Conservation (phyloP, 2,888 invertebrate species). For the Campoletis raptor region DNA sequence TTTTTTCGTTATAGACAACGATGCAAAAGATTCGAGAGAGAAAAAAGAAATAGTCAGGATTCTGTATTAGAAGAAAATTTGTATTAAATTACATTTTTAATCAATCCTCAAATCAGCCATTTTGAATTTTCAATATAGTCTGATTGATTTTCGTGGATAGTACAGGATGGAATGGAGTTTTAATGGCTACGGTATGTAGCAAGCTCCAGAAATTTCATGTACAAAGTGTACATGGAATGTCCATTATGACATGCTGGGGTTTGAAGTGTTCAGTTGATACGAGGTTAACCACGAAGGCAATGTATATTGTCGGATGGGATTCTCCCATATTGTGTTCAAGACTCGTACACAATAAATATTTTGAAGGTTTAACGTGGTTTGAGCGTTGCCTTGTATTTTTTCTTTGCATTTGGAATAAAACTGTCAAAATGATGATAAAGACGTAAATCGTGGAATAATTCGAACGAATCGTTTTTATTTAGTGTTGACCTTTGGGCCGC, state of each 20-base stretch:
- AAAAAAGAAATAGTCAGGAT: too few species aligned
- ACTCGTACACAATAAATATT: constrained; percentile 18
- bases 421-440: background rate
- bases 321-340: constrained; percentile 1
- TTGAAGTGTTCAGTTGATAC: constrained; percentile 7
- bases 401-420: background rate
- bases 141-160: background rate
- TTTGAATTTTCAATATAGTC: background rate
- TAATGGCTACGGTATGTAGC: background rate
- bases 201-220: constrained; percentile 45
- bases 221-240: constrained; percentile 73
- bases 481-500: too few species aligned
- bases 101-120: background rate
- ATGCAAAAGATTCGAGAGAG: background rate
- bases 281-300: background rate
- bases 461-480: background rate
- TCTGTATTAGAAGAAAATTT: too few species aligned
- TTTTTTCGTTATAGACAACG: too few species aligned
- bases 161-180: background rate
- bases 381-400: background rate
- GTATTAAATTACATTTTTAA: too few species aligned
- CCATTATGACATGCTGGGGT: constrained; percentile 73
- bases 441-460: background rate
- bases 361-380: background rate
- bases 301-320: constrained; percentile 12